Percentiles rank a stretch among this genome's conserved stretches.
These are phyloP conservation scores for Ptiloglossa arizonensis DNA, from an alignment of 1,140 invertebrate species.

Conservation along the genomic window DNA sequence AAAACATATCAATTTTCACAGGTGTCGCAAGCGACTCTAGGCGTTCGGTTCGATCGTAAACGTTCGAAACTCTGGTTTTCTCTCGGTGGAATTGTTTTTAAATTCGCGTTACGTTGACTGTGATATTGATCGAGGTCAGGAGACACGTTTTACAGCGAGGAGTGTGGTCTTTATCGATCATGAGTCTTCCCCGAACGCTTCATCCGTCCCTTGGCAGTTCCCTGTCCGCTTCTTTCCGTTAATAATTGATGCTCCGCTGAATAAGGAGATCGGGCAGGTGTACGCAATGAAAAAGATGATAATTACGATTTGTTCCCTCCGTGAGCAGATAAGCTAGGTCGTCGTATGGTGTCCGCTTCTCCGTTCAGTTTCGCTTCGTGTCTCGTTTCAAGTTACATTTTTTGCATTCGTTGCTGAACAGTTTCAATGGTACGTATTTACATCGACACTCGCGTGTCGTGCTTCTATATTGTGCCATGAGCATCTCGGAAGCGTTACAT, in stretches of 20 bases:
- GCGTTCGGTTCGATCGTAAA: background rate
- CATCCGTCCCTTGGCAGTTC: background rate
- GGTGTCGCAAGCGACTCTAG: too few relatives aligned
- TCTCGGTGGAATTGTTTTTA: conserved; percentile 12
- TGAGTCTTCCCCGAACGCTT: conserved; percentile 3
- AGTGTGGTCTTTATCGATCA: conserved; percentile 51
- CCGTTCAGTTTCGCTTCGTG: background rate
- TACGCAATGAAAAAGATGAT: conserved; percentile 21
- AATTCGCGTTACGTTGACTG: conserved; percentile 30
- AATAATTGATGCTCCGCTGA: background rate
- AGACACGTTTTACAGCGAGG: conserved; percentile 10
- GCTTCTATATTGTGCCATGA: background rate
- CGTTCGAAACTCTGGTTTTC: background rate
- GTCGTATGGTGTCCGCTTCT: background rate
- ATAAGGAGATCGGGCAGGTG: background rate
- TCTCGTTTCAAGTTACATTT: too few relatives aligned
- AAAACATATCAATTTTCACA: too few relatives aligned
- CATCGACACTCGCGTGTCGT: background rate
- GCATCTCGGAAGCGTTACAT: background rate
- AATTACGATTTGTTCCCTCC: conserved; percentile 25
- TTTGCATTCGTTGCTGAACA: background rate
- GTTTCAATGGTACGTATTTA: conserved; percentile 9
- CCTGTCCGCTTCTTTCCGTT: background rate
- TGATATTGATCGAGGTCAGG: conserved; percentile 54
- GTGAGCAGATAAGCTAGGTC: background rate